Base-by-base conservation (phyloP, 2,797 vertebrate species). In the Gymnoscopelus braueri region DNA sequence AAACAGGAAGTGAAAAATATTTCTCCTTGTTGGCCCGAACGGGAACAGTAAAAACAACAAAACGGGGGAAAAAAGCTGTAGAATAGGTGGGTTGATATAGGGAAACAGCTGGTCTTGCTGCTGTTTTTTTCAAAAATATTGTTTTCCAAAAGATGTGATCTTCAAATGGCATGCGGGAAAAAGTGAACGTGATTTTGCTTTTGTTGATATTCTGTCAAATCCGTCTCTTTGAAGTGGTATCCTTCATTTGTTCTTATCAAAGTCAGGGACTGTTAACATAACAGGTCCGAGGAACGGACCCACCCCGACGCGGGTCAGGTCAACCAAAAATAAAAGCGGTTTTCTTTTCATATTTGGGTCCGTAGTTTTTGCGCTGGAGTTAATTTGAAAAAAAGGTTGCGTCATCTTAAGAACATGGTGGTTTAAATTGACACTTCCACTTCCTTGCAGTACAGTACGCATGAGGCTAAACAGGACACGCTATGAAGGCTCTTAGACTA, bases 1-100 rank as follows among this genome's bases (percentile, higher is more conserved):
- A 58, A 58, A 49, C 11, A 24, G n/a, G 11, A 64, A 65, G 15
- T 52, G 14, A 50, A 74, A 24, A 75, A 65, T 73, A 71, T 14
- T 57, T 65, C 53, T 58, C 55, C 19, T 72, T 58, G 19, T 14
- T 65, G n/a, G 32, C 39, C 39, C 9, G 3, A 44, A 44, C 39
- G 8, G 39, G 39, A 44, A 51, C 52, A 59, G 53, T 26, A 55
- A 54, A 35, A 15, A 14, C 14, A 52, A 63, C 69, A 64, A 44
- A 62, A 0, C 26, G 47, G 50, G 74, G 8, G 3, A 66, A 57
- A 47, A 60, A 50, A 49, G 19, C 19, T 19, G 19, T 19, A 19
- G 19, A 49, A 49, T 4, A 10, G 14, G 49, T 50, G 49, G 49
- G 49, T 39, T 39, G 5, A 1, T 39, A 39, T 39, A 5, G 29